A percentile compares a stretch with the other conserved stretches of the same genome.
Evolutionary conservation across 2,888 invertebrate genomes (phyloP).

Genomic region (Macropis europaea): DNA sequence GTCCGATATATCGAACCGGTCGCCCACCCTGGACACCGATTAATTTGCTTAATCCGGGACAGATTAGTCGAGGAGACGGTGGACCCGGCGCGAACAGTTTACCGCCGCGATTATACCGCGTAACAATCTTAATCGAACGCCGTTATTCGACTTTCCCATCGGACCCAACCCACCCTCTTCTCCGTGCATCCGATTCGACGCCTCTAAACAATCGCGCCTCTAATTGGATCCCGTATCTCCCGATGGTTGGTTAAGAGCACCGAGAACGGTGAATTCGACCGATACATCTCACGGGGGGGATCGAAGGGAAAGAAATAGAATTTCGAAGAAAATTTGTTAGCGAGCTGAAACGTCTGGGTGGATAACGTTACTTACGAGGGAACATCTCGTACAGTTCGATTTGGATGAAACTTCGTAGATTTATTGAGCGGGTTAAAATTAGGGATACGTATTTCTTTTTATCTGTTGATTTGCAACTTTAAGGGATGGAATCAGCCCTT

Average conservation of each 20-base stretch:
- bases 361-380: too few species aligned
- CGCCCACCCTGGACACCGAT: conserved; percentile 30
- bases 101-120: conserved; percentile 21
- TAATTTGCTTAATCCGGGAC: conserved; percentile 48
- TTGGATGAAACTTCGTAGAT: too few species aligned
- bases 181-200: not conserved
- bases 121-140: conserved; percentile 46
- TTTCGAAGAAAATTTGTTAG: too few species aligned
- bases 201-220: conserved; percentile 26
- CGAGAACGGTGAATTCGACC: not conserved
- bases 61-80: conserved; percentile 38
- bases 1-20: conserved; percentile 45
- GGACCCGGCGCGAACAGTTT: not conserved
- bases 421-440: too few species aligned
- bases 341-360: too few species aligned
- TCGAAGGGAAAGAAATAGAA: too few species aligned
- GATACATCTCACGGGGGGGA: not conserved
- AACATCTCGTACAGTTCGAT: too few species aligned
- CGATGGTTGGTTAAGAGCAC: not conserved
- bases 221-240: conserved; percentile 14
- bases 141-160: conserved; percentile 14
- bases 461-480: too few species aligned
- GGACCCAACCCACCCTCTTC: too few species aligned
- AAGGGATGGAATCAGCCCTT: too few species aligned
- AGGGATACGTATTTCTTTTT: too few species aligned